Conservation (phyloP, 2,113 vertebrate genomes). For the Astur gentilis region DNA sequence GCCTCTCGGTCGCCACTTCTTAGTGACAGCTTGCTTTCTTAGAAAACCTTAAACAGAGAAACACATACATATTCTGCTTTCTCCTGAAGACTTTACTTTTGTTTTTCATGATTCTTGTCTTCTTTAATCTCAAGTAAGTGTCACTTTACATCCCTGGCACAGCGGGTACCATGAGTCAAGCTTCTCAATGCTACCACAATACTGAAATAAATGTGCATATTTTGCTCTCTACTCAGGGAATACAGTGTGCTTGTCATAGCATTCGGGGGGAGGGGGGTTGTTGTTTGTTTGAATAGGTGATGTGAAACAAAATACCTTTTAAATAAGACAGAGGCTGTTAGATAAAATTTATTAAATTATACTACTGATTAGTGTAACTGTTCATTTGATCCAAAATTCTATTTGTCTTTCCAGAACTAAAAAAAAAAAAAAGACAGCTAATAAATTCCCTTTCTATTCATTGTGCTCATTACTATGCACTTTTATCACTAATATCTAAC, state of each 20-base stretch:
- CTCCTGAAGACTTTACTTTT: neutral
- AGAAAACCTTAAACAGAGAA: neutral
- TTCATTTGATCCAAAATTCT: neutral
- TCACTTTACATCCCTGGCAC: neutral
- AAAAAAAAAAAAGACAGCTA: neutral
- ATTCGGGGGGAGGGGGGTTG: neutral
- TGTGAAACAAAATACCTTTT: neutral
- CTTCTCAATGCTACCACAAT: neutral
- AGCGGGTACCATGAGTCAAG: neutral
- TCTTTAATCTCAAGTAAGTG: neutral
- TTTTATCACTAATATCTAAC: slow-evolving; percentile 22
- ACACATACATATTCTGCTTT: neutral
- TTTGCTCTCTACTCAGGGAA: neutral
- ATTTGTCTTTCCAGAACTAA: neutral
- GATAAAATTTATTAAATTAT: neutral
- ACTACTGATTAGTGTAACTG: neutral
- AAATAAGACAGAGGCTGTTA: neutral
- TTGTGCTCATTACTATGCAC: neutral
- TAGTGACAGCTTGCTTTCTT: neutral
- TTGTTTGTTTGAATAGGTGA: neutral
- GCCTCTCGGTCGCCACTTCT: neutral
- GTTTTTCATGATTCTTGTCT: neutral
- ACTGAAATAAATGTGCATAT: neutral
- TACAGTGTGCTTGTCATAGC: neutral
- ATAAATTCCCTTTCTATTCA: neutral